A percentile compares a stretch with the other conserved stretches of the same genome.
phyloP scores from a whole-genome alignment of 2,888 invertebrate species.

The Epinotia bilunana region DNA sequence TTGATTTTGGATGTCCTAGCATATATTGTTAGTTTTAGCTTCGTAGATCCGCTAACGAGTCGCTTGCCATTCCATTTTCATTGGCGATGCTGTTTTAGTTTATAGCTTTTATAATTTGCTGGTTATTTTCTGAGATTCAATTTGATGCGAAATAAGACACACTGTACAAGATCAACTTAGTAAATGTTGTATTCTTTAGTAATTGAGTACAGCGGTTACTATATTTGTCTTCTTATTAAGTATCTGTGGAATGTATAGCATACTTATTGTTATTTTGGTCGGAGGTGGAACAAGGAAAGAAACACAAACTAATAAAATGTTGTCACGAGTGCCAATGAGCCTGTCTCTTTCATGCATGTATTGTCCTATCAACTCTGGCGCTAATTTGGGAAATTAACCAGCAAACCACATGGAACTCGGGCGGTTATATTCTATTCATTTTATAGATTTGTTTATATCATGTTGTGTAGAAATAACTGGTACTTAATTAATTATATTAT shows the following conservation, averaged over 20 bases:
- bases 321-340: not conserved
- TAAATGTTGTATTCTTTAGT: too few relatives aligned
- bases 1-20: slow-evolving; percentile 80
- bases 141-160: not conserved
- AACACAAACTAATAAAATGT: too few relatives aligned
- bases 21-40: slow-evolving; percentile 58
- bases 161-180: not conserved
- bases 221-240: not conserved
- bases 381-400: not conserved
- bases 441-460: slow-evolving; percentile 10
- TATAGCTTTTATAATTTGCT: not conserved
- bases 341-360: not conserved
- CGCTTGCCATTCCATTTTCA: slow-evolving; percentile 13
- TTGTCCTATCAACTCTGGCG: not conserved
- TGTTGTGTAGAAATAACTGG: slow-evolving; percentile 34
- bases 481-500: slow-evolving; percentile 52
- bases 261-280: not conserved
- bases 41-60: slow-evolving; percentile 37
- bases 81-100: not conserved
- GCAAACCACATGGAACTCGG: slow-evolving; percentile 1
- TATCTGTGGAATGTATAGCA: not conserved
- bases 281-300: too few relatives aligned
- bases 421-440: slow-evolving; percentile 8
- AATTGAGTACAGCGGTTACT: not conserved
- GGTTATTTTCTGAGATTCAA: slow-evolving; percentile 8